These are phyloP conservation scores for Lycopodina hypogea DNA, from an alignment of 37 sponge, comb jelly and placozoan species.

Conservation along the genomic window DNA sequence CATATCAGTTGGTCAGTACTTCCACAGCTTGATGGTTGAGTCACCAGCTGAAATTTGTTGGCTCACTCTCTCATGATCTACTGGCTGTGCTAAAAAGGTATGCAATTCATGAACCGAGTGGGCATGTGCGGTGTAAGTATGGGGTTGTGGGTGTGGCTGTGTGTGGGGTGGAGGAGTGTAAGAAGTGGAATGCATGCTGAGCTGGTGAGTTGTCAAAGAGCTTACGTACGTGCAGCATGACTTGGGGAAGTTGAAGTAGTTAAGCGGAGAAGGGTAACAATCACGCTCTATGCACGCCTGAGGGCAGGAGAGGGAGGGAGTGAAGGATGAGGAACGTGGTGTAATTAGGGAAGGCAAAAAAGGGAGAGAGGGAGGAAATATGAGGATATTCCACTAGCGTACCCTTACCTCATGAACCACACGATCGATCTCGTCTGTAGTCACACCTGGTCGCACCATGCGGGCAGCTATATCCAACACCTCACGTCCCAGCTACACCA, in stretches of 20 bases:
- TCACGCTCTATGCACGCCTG: constrained; percentile 85
- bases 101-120: too few species aligned
- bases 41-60: too few species aligned
- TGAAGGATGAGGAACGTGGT: too few species aligned
- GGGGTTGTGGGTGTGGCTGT: not conserved
- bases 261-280: constrained; percentile 95
- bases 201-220: too few species aligned
- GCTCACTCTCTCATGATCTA: too few species aligned
- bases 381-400: not conserved
- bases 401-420: constrained; percentile 76
- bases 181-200: too few species aligned
- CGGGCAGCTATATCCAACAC: constrained; percentile 79
- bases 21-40: too few species aligned
- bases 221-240: constrained; percentile 89
- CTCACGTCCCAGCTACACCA: constrained; percentile 77
- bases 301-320: not conserved
- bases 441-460: constrained; percentile 71
- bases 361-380: not conserved
- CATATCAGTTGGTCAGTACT: too few species aligned
- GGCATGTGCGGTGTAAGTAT: too few species aligned
- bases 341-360: not conserved
- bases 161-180: not conserved
- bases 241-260: constrained; percentile 91
- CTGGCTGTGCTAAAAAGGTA: too few species aligned
- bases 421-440: constrained; percentile 85